Percentiles rank a stretch among this genome's conserved stretches.
phyloP scores from a whole-genome alignment of 2,113 vertebrate genomes.

The Cryptomyrus ogoouensis region DNA sequence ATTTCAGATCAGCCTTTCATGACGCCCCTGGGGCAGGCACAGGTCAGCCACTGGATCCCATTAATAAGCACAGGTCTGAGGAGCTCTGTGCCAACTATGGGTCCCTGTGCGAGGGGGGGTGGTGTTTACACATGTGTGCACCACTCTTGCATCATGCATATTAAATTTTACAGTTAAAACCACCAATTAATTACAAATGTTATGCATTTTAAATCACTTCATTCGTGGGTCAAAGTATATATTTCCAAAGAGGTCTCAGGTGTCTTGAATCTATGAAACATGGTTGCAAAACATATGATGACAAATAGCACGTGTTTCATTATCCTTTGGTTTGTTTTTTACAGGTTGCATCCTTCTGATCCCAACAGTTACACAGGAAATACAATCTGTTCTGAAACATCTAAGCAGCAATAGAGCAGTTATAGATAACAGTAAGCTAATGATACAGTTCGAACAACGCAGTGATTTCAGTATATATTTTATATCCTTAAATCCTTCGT shows the following conservation, averaged over 20 bases:
- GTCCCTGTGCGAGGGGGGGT: background rate
- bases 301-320: background rate
- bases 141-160: background rate
- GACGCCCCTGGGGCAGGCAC: background rate
- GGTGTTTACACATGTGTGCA: background rate
- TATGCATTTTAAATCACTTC: background rate
- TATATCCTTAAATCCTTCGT: background rate
- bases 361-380: background rate
- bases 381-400: background rate
- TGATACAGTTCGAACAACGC: background rate
- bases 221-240: background rate
- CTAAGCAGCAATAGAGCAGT: background rate
- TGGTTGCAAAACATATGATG: background rate
- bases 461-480: background rate
- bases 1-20: background rate
- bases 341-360: background rate
- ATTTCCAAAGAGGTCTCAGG: background rate
- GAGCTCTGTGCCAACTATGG: background rate
- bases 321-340: background rate
- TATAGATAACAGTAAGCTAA: background rate
- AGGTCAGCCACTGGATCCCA: background rate
- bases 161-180: background rate
- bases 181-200: background rate
- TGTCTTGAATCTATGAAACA: background rate
- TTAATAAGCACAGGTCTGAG: background rate